Base-by-base conservation (phyloP, 1,140 invertebrate species). In the Ectropis grisescens region DNA sequence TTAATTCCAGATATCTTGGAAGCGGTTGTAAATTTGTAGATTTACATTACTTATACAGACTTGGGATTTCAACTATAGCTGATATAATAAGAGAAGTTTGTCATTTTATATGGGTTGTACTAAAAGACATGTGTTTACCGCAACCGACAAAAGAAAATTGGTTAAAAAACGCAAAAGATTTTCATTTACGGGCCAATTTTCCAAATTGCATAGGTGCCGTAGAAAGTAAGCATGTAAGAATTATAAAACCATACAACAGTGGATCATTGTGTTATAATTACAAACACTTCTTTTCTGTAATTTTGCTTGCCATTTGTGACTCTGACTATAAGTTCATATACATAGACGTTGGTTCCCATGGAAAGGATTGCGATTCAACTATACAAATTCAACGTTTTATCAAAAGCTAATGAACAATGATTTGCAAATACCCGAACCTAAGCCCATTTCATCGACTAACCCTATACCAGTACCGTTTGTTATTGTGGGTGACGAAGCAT, bases 401-500 rank as follows among this genome's bases (percentile, higher is more conserved):
- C 24, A n/a, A n/a, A 33, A 33, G 19, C 13, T 26, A 26, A 6
- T 35, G 33, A 19, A 28, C 33, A 39, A 39, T 35, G 39, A 43
- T 44, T 41, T 32, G 25, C 39, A 46, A 39, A 46, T 39, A 39
- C 42, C 42, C 33, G 13, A 38, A 24, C 15, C 36, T 19, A 41
- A 32, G 35, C 29, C 34, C 29, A 36, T 46, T 19, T 19, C 16
- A 39, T 27, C 28, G 23, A 45, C 33, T 26, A 40, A 42, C 37
- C 34, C 26, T 29, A 15, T 37, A 15, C 37, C 41, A 40, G 33
- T 44, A 30, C 41, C 41, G 25, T 49, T 44, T 41, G 27, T 68
- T 23, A 56, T 83, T 47, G 53, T 83, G 33, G 76, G 61, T 6
- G 83, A 84, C 55, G 81, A 83, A 35, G 76, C 68, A 15, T 85